Evolutionary conservation across 2,888 invertebrate genomes (phyloP).

Genomic region (Dryomyza anilis): DNA sequence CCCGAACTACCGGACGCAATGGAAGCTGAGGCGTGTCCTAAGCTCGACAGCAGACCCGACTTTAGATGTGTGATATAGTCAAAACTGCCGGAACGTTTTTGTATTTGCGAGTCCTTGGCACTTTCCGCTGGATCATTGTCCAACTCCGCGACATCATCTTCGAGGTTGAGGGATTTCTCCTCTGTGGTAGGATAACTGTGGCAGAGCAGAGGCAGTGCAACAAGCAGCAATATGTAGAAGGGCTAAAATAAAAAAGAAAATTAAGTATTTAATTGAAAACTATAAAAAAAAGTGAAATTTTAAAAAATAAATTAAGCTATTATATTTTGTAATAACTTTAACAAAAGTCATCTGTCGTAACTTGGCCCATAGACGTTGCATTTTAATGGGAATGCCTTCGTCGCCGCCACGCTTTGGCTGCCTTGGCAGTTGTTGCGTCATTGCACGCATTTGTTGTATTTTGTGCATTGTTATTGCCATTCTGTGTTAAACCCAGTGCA

Average conservation of each 20-base stretch:
- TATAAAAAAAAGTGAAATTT: not conserved
- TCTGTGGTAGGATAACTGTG: conserved; percentile 46
- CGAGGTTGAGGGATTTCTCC: conserved; percentile 46
- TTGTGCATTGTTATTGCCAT: not conserved
- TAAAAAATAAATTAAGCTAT: too few relatives aligned
- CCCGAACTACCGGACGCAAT: conserved; percentile 59
- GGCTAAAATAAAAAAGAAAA: conserved; percentile 31
- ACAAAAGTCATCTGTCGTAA: too few relatives aligned
- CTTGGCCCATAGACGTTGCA: too few relatives aligned
- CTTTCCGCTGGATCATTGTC: conserved; percentile 54
- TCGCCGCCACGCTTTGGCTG: not conserved
- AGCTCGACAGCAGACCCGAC: conserved; percentile 54
- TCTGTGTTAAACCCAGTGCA: not conserved
- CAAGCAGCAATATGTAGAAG: conserved; percentile 43
- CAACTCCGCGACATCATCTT: conserved; percentile 41
- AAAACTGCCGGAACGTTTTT: conserved; percentile 57
- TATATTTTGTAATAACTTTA: too few relatives aligned
- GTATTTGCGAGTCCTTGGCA: conserved; percentile 51
- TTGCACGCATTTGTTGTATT: conserved; percentile 6
- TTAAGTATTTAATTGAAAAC: not conserved
- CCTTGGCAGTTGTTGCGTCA: not conserved
- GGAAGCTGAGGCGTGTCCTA: conserved; percentile 60
- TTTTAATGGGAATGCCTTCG: too few relatives aligned
- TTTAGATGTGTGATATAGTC: conserved; percentile 57
- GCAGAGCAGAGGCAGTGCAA: conserved; percentile 48